A percentile compares a stretch with the other conserved stretches of the same genome.
phyloP scores from a whole-genome alignment of 2,797 vertebrate genomes.

The Florisuga fusca region DNA sequence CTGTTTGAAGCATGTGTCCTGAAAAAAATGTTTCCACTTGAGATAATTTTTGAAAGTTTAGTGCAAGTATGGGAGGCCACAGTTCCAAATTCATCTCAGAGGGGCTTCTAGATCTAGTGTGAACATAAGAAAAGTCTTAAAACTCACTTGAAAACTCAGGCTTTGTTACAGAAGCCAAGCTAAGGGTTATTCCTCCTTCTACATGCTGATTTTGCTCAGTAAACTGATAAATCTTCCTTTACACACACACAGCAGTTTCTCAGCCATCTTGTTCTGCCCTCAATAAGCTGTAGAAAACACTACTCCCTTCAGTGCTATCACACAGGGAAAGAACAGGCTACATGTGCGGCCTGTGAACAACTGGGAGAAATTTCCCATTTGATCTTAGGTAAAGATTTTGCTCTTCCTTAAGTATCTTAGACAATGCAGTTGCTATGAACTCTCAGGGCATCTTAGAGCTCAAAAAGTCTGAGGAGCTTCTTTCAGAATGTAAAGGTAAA shows the following conservation, averaged over 20 bases:
- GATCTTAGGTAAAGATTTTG: background rate
- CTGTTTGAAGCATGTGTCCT: background rate
- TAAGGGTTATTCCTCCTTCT: background rate
- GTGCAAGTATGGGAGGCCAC: background rate
- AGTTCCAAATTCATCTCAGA: background rate
- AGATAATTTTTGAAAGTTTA: background rate
- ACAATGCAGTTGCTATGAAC: background rate
- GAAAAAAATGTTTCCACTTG: background rate
- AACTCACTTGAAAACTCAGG: background rate
- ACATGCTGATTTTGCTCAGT: background rate
- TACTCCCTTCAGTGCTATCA: background rate
- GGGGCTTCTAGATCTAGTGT: background rate
- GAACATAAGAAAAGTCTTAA: accelerated
- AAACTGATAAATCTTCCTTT: background rate
- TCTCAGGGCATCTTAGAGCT: background rate
- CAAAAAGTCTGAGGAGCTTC: background rate
- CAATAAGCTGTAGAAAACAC: background rate
- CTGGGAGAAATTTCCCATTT: background rate
- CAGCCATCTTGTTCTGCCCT: background rate
- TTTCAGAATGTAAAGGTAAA: background rate
- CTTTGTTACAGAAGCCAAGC: background rate
- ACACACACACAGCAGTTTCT: background rate
- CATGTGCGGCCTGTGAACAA: background rate
- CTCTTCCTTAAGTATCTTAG: background rate
- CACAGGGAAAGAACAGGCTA: background rate